Base-by-base conservation (phyloP, 2,888 invertebrate genomes). In the Drepanosiphum platanoidis region DNA sequence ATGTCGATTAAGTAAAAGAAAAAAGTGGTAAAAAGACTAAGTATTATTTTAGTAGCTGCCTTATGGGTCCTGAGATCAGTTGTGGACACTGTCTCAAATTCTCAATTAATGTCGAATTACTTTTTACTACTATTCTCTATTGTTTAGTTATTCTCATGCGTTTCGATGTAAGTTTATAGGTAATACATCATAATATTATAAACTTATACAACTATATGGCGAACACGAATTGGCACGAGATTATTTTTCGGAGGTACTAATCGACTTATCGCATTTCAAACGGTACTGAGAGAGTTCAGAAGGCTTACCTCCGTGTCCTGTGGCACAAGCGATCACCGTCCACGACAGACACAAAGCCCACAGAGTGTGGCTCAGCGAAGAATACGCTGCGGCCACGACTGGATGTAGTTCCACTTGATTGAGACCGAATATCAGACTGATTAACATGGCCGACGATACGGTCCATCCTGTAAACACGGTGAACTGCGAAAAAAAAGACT, bases 291-390 rank as follows among this genome's bases (percentile, higher is more conserved):
- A 52, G 52, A 52, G 34, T 68, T 30, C n/a, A 66, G 32, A 66
- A 32, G 9, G 7, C 36, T 87, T 89, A 92, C 95, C 95, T 90
- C 95, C 95, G 89, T 96, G 93, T 77, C 96, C 96, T 1, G 95
- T 95, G 27, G 95, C 94, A 89, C 96, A 96, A 9, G 96, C 96
- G 78, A 96, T 91, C 83, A 96, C 94, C 88, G 96, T 93, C 96
- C 96, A 96, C 1, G 94, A 93, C 34, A 96, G 90, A 74, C 94
- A 93, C 52, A 94, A 90, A 0, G 95, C 95, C 96, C 96, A 96
- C 52, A 94, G 93, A 72, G 95, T 94, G 90, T 96, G 96, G 86
- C 95, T 95, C 34, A 96, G 90, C 4, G 95, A 94, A 88, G 95
- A 95, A 90, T 95, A 95, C 4, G 94, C 93, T 0, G 96, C 95